Percentiles rank a stretch among this genome's conserved stretches.
These are phyloP conservation scores for Phrynocephalus versicolor DNA, from an alignment of 2,113 vertebrate species.

Conservation along the genomic window DNA sequence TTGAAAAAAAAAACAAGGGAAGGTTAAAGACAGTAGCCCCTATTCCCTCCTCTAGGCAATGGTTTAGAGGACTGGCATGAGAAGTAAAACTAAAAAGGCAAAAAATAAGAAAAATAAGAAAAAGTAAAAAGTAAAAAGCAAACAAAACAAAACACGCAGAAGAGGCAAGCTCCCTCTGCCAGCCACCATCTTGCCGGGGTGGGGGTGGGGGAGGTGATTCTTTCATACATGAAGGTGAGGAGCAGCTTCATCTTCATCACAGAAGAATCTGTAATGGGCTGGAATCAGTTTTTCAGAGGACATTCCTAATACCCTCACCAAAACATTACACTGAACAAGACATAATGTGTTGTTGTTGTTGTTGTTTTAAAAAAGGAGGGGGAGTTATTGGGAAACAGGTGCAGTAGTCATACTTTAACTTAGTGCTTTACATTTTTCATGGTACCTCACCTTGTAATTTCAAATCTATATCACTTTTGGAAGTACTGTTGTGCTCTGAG, in stretches of 20 bases:
- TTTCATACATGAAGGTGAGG: neutral
- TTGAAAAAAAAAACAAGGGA: no score
- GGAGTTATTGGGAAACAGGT: neutral
- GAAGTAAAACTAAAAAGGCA: neutral
- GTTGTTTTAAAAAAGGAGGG: neutral
- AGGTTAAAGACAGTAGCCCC: no score
- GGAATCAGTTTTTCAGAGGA: neutral
- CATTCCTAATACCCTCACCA: neutral
- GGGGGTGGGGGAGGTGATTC: no score
- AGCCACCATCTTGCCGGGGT: no score
- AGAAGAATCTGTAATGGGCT: neutral
- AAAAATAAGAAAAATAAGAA: neutral
- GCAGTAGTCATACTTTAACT: neutral
- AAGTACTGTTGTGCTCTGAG: neutral
- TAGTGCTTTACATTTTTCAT: fast-evolving
- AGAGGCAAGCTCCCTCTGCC: no score
- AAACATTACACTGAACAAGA: neutral
- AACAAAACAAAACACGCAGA: no score
- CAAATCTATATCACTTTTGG: neutral
- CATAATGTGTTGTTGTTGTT: neutral
- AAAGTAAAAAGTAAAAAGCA: no score
- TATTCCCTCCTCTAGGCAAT: no score
- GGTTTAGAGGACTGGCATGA: no score
- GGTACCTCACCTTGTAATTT: neutral
- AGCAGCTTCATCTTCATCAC: neutral